Conservation (phyloP, 1,140 invertebrate species). For the Ips typographus region DNA sequence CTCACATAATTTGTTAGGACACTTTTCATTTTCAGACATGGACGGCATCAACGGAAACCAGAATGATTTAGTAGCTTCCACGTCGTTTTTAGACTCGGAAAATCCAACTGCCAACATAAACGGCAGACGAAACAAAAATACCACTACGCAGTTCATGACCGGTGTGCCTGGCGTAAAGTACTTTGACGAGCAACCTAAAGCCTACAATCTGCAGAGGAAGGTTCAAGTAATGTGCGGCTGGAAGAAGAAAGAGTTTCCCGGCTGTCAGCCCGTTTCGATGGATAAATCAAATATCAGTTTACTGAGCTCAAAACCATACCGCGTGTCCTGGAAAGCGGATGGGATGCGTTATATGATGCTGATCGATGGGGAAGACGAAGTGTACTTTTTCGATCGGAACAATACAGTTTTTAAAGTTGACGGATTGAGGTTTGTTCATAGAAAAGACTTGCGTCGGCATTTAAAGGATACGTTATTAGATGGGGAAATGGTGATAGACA, state of each 20-base stretch:
- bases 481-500: slow-evolving; percentile 97
- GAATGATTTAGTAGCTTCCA: slow-evolving; percentile 37
- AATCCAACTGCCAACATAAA: slow-evolving; percentile 9
- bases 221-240: slow-evolving; percentile 83
- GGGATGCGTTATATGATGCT: slow-evolving; percentile 98
- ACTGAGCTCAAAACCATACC: slow-evolving; percentile 80
- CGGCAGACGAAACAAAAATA: slow-evolving; percentile 55
- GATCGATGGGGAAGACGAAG: slow-evolving; percentile 78
- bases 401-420: slow-evolving; percentile 89
- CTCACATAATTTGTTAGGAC: too few species aligned
- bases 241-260: slow-evolving; percentile 84
- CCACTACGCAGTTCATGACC: slow-evolving; percentile 74
- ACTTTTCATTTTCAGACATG: slow-evolving; percentile 29
- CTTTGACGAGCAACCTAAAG: slow-evolving; percentile 62
- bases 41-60: slow-evolving; percentile 40
- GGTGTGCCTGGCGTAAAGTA: slow-evolving; percentile 74
- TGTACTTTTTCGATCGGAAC: slow-evolving; percentile 95
- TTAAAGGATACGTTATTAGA: slow-evolving; percentile 87
- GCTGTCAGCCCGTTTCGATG: slow-evolving; percentile 97
- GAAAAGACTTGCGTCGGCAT: slow-evolving; percentile 70
- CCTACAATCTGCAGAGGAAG: slow-evolving; percentile 71
- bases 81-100: slow-evolving; percentile 34
- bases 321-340: slow-evolving; percentile 99
- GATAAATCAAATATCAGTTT: slow-evolving; percentile 77
- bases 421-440: slow-evolving; percentile 75